Conservation (phyloP, 2,113 vertebrate genomes). For the Hemichromis elongatus region DNA sequence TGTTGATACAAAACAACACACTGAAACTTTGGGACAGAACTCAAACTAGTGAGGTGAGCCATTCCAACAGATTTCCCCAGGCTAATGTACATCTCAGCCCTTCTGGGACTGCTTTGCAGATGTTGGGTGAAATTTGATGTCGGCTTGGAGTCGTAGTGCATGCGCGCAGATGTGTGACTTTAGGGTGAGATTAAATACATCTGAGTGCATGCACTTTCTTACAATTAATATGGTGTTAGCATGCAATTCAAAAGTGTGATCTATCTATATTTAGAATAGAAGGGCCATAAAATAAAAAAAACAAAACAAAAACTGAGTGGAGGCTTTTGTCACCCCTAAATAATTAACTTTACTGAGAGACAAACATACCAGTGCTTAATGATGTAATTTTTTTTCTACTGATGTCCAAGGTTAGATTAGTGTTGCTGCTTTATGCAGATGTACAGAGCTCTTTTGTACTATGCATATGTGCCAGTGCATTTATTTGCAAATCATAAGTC, state of each 20-base stretch:
- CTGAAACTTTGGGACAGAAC: conserved; percentile 19
- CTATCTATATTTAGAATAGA: neutral
- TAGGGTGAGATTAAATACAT: neutral
- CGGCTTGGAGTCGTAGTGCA: neutral
- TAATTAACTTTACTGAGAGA: neutral
- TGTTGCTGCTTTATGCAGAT: neutral
- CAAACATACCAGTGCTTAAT: neutral
- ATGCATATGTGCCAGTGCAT: neutral
- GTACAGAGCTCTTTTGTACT: neutral
- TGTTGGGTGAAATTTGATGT: conserved; percentile 38
- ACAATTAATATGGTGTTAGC: neutral
- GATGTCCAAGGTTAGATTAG: neutral
- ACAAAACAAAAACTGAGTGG: too few species aligned
- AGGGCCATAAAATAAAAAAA: neutral
- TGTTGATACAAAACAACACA: conserved; percentile 12
- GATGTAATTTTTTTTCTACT: neutral
- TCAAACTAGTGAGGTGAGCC: conserved; percentile 24
- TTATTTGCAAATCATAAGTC: neutral
- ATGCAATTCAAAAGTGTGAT: neutral
- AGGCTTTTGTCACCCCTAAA: neutral
- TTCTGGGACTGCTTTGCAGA: conserved; percentile 26
- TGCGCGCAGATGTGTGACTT: neutral
- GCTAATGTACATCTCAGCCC: conserved; percentile 13
- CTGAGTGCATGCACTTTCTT: neutral
- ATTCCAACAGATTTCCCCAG: conserved; percentile 37